phyloP scores from a whole-genome alignment of 2,888 invertebrate genomes.

The Drosophila bunnanda region DNA sequence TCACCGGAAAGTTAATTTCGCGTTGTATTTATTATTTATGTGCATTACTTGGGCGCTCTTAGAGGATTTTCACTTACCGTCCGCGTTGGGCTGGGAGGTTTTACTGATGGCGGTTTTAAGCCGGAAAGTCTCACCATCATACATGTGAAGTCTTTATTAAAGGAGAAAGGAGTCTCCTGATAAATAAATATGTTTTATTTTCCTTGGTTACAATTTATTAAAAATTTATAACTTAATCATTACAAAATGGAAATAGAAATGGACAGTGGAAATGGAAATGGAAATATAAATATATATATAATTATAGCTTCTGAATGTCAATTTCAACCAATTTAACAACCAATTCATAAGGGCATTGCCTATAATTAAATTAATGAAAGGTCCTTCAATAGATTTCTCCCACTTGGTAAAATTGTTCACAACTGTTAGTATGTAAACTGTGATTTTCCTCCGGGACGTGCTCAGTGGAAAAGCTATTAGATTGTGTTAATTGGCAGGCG shows the following conservation, averaged over 20 bases:
- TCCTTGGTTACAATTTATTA: not conserved
- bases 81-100: constrained; percentile 14
- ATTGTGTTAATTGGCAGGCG: constrained; percentile 1
- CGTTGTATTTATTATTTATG: constrained; percentile 77
- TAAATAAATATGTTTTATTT: not conserved
- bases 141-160: not conserved
- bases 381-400: not conserved
- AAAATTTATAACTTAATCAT: not conserved
- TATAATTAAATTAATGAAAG: not conserved
- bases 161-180: not conserved
- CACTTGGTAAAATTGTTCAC: too few relatives aligned
- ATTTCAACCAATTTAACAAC: not conserved
- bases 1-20: constrained; percentile 76
- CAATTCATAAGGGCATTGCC: not conserved
- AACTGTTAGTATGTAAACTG: not conserved
- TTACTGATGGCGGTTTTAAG: constrained; percentile 13
- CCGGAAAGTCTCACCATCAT: not conserved
- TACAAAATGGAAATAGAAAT: too few relatives aligned
- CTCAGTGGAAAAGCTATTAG: not conserved
- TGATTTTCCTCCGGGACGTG: not conserved
- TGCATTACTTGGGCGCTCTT: constrained; percentile 69
- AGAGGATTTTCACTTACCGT: constrained; percentile 72
- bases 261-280: too few relatives aligned
- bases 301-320: not conserved
- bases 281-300: not conserved